A percentile compares a stretch with the other conserved stretches of the same genome.
These are phyloP conservation scores for Alexandromys fortis DNA, from an alignment of 2,113 vertebrate species.

Conservation along the genomic window DNA sequence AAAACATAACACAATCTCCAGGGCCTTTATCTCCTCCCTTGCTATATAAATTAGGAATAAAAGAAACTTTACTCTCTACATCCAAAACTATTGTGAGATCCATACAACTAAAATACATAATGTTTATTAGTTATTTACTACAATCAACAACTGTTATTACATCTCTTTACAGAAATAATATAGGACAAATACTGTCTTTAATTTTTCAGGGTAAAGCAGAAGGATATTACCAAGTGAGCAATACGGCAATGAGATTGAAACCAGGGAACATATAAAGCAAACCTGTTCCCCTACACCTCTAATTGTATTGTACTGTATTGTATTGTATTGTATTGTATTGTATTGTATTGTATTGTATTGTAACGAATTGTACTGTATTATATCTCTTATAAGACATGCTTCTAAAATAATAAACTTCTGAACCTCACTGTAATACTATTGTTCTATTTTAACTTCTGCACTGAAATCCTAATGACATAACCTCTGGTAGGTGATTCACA, in stretches of 20 bases:
- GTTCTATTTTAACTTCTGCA: constrained; percentile 13
- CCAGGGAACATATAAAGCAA: not conserved
- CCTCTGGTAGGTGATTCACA: not conserved
- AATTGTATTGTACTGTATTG: not conserved
- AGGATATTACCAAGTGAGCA: not conserved
- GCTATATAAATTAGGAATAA: not conserved
- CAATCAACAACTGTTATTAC: not conserved
- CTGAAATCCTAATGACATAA: constrained; percentile 30
- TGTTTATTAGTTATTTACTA: not conserved
- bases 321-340: not conserved
- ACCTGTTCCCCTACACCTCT: not conserved
- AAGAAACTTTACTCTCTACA: constrained; percentile 5
- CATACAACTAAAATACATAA: constrained; percentile 6
- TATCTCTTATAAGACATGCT: not conserved
- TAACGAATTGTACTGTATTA: not conserved
- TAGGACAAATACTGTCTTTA: not conserved
- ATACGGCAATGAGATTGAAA: not conserved
- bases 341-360: not conserved
- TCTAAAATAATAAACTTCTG: not conserved
- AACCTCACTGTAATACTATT: not conserved
- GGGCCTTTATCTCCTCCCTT: not conserved
- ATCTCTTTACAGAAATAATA: not conserved
- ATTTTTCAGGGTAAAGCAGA: not conserved
- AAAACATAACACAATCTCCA: not conserved
- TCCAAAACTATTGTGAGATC: not conserved